Conservation (phyloP, 2,797 vertebrate genomes). For the Tympanoctomys barrerae region DNA sequence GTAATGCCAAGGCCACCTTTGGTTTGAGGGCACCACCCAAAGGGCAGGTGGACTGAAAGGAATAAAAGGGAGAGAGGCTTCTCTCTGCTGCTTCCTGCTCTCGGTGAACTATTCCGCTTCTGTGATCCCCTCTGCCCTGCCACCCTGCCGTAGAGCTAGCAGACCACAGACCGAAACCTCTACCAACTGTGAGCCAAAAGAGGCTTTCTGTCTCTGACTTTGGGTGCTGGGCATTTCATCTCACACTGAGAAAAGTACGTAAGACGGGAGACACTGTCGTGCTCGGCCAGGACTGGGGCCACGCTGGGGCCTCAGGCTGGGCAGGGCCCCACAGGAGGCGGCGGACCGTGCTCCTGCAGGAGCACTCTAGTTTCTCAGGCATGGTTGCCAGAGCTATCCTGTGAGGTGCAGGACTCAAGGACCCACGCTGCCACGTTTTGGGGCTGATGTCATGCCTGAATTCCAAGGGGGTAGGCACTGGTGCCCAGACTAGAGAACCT, state of each 20-base stretch:
- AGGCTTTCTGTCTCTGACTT: too few species aligned
- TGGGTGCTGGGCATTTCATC: background rate
- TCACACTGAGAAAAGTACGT: background rate
- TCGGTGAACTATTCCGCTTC: background rate
- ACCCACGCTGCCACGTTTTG: background rate
- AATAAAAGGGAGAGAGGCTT: background rate
- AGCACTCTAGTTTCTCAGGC: background rate
- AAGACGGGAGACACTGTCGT: slow-evolving; percentile 20
- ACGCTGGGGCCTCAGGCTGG: background rate
- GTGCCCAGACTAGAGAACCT: background rate
- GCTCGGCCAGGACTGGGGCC: background rate
- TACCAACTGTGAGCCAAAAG: background rate
- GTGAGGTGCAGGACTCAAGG: background rate
- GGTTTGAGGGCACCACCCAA: background rate
- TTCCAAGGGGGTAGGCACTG: background rate
- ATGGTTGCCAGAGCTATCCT: background rate
- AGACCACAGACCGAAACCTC: background rate
- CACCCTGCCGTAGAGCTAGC: background rate
- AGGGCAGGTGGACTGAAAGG: background rate
- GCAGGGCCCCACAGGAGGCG: background rate
- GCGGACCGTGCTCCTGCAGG: background rate
- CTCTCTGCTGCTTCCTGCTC: background rate
- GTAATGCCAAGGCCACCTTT: background rate
- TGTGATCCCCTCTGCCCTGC: background rate
- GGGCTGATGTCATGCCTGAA: background rate